Base-by-base conservation (phyloP, 2,797 vertebrate species). In the Chiloscyllium punctatum region DNA sequence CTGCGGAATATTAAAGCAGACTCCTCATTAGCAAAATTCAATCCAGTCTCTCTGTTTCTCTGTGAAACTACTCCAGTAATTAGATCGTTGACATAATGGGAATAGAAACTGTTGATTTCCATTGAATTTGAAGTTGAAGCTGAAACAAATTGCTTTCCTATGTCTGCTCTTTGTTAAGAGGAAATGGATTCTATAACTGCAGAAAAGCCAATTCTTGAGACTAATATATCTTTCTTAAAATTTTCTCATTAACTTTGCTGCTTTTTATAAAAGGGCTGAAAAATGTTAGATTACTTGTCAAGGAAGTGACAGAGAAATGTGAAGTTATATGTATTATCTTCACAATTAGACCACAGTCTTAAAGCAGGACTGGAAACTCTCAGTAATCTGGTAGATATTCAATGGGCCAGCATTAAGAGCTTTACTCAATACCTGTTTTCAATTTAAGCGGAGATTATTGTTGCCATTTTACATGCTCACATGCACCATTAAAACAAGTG, bases 11-110 rank as follows among this genome's bases (percentile, higher is more conserved):
- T 96, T 96, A 97, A 96, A 97, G 97, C 96, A 97, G 97, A 96
- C 96, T 97, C 97, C 97, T 97, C 97, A 97, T 97, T 97, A 97
- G 97, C 96, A 96, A 97, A 97, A 97, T 97, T 97, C 96, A 97
- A 97, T 51, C 53, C 88, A 66, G 87, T 62, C 69, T 94, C 92
- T 94, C 92, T 48, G 7, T 48, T 18, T 94, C 92, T 94, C 69
- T 33, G 48, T 51, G 25, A 72, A 74, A 51, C 69, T 72, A 94
- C 48, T 30, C 96, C 96, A 74, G 96, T 96, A 97, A 97, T 97
- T 97, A 97, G 97, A 23, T 97, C 96, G 96, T 97, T 97, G 96
- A 96, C 96, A 96, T 96, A 97, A 95, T 92, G 94, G 96, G 96
- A 97, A 96, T 96, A 88, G 96, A 96, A 94, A 96, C 95, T 96